Conservation (phyloP, 1,140 invertebrate genomes). For the Euwallacea similis region DNA sequence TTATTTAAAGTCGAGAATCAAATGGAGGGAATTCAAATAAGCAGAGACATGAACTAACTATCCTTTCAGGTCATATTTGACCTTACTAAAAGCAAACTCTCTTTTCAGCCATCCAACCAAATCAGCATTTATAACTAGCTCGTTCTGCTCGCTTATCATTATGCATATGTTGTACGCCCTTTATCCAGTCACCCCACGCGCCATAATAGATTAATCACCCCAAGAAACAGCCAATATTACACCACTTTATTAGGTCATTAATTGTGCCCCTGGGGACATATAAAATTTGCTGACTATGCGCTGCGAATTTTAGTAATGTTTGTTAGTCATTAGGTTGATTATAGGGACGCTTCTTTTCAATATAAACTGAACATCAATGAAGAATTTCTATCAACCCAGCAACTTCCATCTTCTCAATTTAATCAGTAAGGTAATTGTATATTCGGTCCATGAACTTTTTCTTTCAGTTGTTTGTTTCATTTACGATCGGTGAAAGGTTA, state of each 20-base stretch:
- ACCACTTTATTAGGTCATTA: conserved; percentile 35
- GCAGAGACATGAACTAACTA: too few species aligned
- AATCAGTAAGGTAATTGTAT: too few species aligned
- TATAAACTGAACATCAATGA: too few species aligned
- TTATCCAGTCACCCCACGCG: conserved; percentile 27
- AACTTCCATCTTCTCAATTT: too few species aligned
- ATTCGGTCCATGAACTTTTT: too few species aligned
- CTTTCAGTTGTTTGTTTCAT: too few species aligned
- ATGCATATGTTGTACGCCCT: conserved; percentile 25
- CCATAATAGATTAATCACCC: conserved; percentile 30
- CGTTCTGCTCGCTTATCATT: conserved; percentile 24
- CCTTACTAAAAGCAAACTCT: too few species aligned
- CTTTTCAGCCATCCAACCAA: not conserved
- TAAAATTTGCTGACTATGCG: conserved; percentile 12
- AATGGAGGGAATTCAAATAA: not conserved
- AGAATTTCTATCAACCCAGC: too few species aligned
- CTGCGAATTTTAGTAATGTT: conserved; percentile 24
- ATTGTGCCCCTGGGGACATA: conserved; percentile 23
- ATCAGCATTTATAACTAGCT: conserved; percentile 24
- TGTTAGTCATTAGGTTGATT: conserved; percentile 21
- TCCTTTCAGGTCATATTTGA: too few species aligned
- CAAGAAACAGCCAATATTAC: conserved; percentile 32
- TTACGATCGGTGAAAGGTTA: too few species aligned
- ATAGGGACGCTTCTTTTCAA: not conserved
- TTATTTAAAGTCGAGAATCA: too few species aligned